Conservation (phyloP, 2,888 invertebrate species). For the Pomacea canaliculata region DNA sequence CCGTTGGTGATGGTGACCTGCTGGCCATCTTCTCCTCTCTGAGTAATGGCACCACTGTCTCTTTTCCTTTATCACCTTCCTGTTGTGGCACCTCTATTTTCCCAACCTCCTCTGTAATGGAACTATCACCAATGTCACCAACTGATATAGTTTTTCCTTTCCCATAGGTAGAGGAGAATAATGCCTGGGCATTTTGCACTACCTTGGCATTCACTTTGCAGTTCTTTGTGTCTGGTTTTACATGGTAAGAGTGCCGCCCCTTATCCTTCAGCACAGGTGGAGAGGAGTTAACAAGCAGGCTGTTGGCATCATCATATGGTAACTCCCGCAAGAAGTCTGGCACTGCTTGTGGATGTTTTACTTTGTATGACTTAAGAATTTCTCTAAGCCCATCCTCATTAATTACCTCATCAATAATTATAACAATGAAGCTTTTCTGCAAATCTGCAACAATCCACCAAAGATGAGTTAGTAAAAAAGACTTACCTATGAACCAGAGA, state of each 20-base stretch:
- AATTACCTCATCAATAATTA: constrained; percentile 38
- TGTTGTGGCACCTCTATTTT: neutral
- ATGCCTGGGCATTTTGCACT: neutral
- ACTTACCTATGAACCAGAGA: too few species aligned
- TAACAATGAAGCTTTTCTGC: constrained; percentile 50
- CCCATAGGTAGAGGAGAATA: too few species aligned
- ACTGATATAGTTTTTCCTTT: too few species aligned
- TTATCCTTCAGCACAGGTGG: constrained; percentile 73
- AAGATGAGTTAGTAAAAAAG: neutral
- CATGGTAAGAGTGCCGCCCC: neutral
- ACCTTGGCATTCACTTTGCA: neutral
- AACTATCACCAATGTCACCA: neutral
- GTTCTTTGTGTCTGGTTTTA: neutral
- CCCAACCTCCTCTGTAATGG: neutral
- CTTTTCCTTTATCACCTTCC: constrained; percentile 1
- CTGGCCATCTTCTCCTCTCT: constrained; percentile 24
- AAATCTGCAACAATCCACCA: constrained; percentile 42
- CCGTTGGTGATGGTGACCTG: constrained; percentile 47
- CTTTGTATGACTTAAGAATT: constrained; percentile 29
- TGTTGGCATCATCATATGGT: constrained; percentile 82
- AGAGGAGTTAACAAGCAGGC: constrained; percentile 83
- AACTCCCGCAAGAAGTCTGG: constrained; percentile 76
- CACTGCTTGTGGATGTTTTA: constrained; percentile 13
- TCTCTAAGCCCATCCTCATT: constrained; percentile 29
- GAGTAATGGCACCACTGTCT: constrained; percentile 17